These are phyloP conservation scores for Asbolus verrucosus DNA, from an alignment of 1,140 invertebrate species.

Conservation along the genomic window DNA sequence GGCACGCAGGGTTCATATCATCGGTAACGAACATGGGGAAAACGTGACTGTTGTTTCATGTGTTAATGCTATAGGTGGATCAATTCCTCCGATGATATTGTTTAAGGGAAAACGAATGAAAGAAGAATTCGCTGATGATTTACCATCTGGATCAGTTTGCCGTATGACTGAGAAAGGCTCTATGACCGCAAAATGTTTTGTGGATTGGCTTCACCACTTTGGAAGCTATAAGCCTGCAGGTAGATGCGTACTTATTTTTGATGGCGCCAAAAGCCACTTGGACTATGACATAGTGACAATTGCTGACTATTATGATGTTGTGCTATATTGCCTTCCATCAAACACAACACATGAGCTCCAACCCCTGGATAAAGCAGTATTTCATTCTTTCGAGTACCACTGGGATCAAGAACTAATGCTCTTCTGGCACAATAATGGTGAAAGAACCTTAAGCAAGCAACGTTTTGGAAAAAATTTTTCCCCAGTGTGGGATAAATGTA, in stretches of 20 bases:
- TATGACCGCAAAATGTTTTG: conserved; percentile 62
- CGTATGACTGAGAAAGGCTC: conserved; percentile 62
- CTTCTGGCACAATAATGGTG: conserved; percentile 3
- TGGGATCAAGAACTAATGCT: conserved; percentile 59
- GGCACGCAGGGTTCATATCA: conserved; percentile 61
- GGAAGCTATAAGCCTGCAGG: conserved; percentile 57
- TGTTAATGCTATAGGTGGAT: conserved; percentile 59
- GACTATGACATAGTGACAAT: conserved; percentile 55
- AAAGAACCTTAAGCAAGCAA: neutral
- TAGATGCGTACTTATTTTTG: conserved; percentile 62
- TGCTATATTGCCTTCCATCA: conserved; percentile 61
- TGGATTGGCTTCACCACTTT: conserved; percentile 62
- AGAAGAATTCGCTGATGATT: conserved; percentile 57
- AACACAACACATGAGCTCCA: conserved; percentile 66
- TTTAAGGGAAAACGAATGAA: conserved; percentile 61
- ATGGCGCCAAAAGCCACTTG: conserved; percentile 62
- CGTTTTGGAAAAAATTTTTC: conserved; percentile 55
- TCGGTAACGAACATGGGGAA: conserved; percentile 63
- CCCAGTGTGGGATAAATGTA: conserved; percentile 58
- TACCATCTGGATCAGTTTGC: conserved; percentile 57
- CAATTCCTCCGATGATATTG: conserved; percentile 59
- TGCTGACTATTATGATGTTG: conserved; percentile 59
- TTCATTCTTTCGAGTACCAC: conserved; percentile 59
- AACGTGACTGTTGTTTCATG: conserved; percentile 64
- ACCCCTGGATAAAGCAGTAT: conserved; percentile 62